phyloP scores from a whole-genome alignment of 2,113 vertebrate species.

The Montifringilla adamsi region DNA sequence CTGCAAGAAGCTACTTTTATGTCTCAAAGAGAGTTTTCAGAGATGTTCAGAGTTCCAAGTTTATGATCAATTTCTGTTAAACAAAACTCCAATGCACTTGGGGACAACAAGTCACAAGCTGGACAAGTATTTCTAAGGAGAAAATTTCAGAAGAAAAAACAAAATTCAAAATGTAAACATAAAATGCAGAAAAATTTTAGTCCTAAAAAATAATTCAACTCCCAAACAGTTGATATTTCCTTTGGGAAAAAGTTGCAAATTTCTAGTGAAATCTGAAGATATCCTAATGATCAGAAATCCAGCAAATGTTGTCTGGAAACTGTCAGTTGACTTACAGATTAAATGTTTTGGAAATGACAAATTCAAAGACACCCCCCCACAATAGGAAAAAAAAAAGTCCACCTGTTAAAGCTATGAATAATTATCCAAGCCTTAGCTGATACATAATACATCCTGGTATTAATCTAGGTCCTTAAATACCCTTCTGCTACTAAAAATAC shows the following conservation, averaged over 20 bases:
- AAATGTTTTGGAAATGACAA: not conserved
- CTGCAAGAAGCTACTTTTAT: not conserved
- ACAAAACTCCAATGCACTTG: not conserved
- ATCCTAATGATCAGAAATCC: not conserved
- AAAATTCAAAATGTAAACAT: not conserved
- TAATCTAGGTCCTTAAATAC: constrained; percentile 49
- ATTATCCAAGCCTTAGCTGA: not conserved
- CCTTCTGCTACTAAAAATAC: constrained; percentile 46
- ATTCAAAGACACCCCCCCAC: not conserved
- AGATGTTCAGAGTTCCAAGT: not conserved
- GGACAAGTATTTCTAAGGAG: not conserved
- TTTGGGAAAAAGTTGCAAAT: not conserved
- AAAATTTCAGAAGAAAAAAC: not conserved
- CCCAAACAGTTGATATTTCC: not conserved
- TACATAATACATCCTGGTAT: constrained; percentile 54
- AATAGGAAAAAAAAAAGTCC: not conserved
- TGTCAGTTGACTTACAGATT: not conserved
- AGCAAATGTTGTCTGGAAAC: not conserved
- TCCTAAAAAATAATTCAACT: not conserved
- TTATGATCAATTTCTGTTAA: not conserved
- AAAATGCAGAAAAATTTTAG: not conserved
- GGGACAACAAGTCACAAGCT: not conserved
- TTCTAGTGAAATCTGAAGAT: not conserved
- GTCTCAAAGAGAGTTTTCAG: not conserved
- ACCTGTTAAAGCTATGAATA: constrained; percentile 54